Conservation (phyloP, 2,113 vertebrate genomes). For the Sitta europaea region DNA sequence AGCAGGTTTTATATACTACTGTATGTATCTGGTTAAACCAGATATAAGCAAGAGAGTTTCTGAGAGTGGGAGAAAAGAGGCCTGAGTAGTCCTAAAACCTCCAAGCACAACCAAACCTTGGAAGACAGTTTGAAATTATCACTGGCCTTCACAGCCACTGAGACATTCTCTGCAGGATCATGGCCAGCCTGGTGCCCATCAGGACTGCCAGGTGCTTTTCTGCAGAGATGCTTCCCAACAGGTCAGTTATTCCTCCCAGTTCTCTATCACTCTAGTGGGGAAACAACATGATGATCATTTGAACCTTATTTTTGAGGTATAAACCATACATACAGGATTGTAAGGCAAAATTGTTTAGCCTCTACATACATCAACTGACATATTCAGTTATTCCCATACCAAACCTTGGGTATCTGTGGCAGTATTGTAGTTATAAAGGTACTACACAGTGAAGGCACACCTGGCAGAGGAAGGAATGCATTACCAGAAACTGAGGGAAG, state of each 20-base stretch:
- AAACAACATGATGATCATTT: fast-evolving
- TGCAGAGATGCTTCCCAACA: not conserved
- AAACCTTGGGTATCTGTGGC: not conserved
- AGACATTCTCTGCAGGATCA: not conserved
- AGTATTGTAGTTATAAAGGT: not conserved
- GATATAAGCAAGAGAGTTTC: not conserved
- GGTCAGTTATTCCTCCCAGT: not conserved
- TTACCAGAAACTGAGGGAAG: not conserved
- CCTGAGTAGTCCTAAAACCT: not conserved
- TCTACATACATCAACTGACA: not conserved
- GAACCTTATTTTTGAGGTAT: not conserved
- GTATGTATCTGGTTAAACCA: not conserved
- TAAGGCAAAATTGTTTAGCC: not conserved
- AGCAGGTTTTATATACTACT: not conserved
- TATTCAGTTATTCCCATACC: not conserved
- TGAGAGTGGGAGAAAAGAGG: fast-evolving
- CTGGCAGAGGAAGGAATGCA: not conserved
- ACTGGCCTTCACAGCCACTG: fast-evolving
- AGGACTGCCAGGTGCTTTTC: not conserved
- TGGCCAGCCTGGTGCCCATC: not conserved
- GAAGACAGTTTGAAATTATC: not conserved
- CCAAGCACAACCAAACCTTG: not conserved
- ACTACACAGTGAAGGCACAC: not conserved
- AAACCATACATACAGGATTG: not conserved
- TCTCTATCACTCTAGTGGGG: not conserved